These are phyloP conservation scores for Brachyrhaphis roseni DNA, from an alignment of 2,797 vertebrate genomes.

Conservation along the genomic window DNA sequence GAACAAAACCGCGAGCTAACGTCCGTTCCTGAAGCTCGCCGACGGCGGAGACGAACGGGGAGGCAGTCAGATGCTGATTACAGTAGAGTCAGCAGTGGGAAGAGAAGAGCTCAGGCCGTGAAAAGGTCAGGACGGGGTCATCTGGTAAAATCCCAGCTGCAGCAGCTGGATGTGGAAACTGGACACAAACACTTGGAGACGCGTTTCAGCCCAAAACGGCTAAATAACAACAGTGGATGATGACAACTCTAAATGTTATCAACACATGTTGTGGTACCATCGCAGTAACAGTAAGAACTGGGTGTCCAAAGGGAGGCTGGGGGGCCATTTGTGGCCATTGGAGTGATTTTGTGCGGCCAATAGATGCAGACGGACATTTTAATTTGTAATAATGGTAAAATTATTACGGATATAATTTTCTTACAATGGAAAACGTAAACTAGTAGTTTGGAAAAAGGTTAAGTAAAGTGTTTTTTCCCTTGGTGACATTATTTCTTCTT, in stretches of 20 bases:
- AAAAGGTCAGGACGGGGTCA: constrained; percentile 55
- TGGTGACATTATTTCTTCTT: not conserved
- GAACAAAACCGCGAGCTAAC: constrained; percentile 8
- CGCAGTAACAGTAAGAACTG: no score
- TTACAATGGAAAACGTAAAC: no score
- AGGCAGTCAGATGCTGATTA: constrained; percentile 20
- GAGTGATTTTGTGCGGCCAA: no score
- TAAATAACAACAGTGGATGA: no score
- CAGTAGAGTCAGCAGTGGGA: constrained; percentile 21
- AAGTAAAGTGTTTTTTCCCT: not conserved
- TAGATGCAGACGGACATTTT: no score
- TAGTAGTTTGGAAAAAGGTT: not conserved
- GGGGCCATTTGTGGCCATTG: no score
- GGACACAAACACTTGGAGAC: not conserved
- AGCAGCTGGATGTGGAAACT: constrained; percentile 39
- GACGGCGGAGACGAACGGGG: not conserved
- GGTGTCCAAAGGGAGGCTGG: no score
- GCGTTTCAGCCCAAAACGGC: not conserved
- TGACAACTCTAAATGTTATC: no score
- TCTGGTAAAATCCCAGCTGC: constrained; percentile 47
- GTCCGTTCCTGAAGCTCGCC: not conserved
- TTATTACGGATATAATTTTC: no score
- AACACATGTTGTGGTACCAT: no score
- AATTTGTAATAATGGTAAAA: no score
- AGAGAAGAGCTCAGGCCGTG: constrained; percentile 22